These are phyloP conservation scores for Drosophila arizonae DNA, from an alignment of 1,140 invertebrate species.

Conservation along the genomic window DNA sequence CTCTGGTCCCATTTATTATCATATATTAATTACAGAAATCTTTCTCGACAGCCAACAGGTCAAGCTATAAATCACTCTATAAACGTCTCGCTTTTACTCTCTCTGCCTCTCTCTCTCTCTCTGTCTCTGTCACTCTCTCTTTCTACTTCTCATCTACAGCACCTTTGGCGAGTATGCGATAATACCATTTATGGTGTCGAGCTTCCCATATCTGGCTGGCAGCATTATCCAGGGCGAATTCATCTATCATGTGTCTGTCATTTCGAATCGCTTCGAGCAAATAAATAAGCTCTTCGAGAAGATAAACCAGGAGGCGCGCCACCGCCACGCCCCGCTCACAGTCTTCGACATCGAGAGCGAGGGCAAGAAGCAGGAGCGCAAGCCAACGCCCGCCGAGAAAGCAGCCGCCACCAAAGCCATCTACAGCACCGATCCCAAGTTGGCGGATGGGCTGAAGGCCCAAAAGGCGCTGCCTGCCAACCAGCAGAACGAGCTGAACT, in stretches of 20 bases:
- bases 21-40: neutral
- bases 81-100: neutral
- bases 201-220: constrained; percentile 73
- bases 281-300: constrained; percentile 75
- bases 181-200: constrained; percentile 70
- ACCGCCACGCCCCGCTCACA: constrained; percentile 61
- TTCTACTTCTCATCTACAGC: constrained; percentile 16
- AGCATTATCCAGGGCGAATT: constrained; percentile 77
- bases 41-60: neutral
- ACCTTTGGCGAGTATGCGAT: constrained; percentile 63
- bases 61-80: constrained; percentile 14
- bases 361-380: constrained; percentile 59
- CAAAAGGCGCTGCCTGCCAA: constrained; percentile 35
- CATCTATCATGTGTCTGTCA: constrained; percentile 76
- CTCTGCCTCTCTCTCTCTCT: neutral
- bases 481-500: constrained; percentile 56
- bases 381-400: constrained; percentile 25
- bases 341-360: constrained; percentile 76
- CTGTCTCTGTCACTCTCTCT: neutral
- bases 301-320: constrained; percentile 77
- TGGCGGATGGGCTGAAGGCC: constrained; percentile 56
- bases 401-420: constrained; percentile 33
- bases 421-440: constrained; percentile 59
- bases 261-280: constrained; percentile 71
- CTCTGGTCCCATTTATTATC: neutral